Evolutionary conservation across 2,113 vertebrate genomes (phyloP).

Genomic region (Dicaeum eximium): DNA sequence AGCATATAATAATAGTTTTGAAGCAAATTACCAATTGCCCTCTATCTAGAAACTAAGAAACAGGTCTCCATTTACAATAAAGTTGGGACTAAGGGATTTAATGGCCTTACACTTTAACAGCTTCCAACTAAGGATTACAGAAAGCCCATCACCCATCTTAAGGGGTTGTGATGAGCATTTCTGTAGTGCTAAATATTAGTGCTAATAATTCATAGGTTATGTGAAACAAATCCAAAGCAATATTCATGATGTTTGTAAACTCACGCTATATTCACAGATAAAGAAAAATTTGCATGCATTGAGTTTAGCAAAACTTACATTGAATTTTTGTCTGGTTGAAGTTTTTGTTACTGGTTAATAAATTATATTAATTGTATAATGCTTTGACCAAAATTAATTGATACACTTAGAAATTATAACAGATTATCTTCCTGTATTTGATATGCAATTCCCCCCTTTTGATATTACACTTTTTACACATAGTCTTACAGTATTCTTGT

Average conservation of each 20-base stretch:
- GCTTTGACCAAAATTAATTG: neutral
- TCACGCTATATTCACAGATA: neutral
- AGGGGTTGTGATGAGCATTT: neutral
- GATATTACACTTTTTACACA: neutral
- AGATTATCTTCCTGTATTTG: neutral
- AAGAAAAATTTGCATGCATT: neutral
- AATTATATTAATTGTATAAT: neutral
- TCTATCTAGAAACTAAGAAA: neutral
- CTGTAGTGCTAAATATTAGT: neutral
- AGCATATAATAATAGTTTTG: neutral
- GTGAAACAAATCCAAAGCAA: neutral
- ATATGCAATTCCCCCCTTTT: neutral
- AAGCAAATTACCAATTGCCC: neutral
- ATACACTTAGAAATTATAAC: neutral
- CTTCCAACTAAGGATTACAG: neutral
- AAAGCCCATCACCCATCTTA: neutral
- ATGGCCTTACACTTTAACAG: neutral
- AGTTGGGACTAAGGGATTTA: neutral
- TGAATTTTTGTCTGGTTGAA: neutral
- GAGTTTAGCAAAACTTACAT: neutral
- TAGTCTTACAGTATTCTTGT: neutral
- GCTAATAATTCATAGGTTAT: neutral
- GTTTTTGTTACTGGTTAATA: neutral
- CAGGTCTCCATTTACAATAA: neutral
- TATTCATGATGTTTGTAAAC: neutral